Base-by-base conservation (phyloP, 2,888 invertebrate species). In the Volucella inanis region DNA sequence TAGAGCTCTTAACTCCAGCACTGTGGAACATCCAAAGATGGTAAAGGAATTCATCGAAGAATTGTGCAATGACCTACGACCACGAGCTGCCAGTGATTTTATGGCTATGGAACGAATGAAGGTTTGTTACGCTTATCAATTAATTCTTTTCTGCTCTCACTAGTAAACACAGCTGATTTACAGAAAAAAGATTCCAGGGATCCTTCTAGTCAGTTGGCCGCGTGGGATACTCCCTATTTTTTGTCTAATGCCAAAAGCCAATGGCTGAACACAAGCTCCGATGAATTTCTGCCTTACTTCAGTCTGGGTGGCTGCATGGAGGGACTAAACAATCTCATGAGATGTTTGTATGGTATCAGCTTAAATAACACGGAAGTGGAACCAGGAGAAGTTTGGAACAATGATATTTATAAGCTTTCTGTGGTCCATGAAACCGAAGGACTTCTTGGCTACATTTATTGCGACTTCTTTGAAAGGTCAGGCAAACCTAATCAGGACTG, bases 401-500 rank as follows among this genome's bases (percentile, higher is more conserved):
- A 94, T 3, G 97, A 98, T 91, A 96, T 99, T 43, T 96, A 98
- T 89, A 99, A 99, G 92, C 92, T 99, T 80, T 96, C 96, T n/a
- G 98, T 98, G 31, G 94, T 95, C 1, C 96, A 98, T 89, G 95
- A 96, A 88, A 93, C 92, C 0, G 96, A 97, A 89, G 97, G 97
- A 0, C 91, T 96, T 11, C 93, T 99, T 43, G 99, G 99, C 0
- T 95, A 97, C 90, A 98, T 99, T 89, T 99, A 99, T 92, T 98
- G 99, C 92, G 99, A 99, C 93, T 96, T 99, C 90, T 99, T 97
- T 90, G 97, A 97, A 92, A 93, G 98, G 68, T 93, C 94, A 31
- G 96, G 96, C n/a, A 99, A 99, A 92, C 97, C 97, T 6, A 96
- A 97, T 92, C 98, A 98, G 93, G 99, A 99, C 92, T 99, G 99